These are phyloP conservation scores for Lordiphosa andalusiaca DNA, from an alignment of 2,888 invertebrate genomes.

Conservation along the genomic window DNA sequence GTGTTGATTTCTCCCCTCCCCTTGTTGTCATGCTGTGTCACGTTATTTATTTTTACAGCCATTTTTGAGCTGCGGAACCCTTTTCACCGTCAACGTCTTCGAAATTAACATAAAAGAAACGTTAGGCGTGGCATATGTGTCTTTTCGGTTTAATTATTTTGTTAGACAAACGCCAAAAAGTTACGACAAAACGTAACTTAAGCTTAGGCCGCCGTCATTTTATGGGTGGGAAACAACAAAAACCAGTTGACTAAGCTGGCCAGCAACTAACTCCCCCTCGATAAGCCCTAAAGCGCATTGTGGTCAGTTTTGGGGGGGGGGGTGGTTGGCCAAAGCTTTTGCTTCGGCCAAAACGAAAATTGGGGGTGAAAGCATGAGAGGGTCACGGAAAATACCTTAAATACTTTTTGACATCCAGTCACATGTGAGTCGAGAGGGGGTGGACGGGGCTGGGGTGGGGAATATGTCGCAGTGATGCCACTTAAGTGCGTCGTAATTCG, in stretches of 20 bases:
- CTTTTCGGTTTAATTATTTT: slow-evolving; percentile 50
- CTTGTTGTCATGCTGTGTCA: slow-evolving; percentile 67
- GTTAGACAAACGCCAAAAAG: slow-evolving; percentile 33
- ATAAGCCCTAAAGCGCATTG: slow-evolving; percentile 63
- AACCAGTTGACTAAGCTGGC: slow-evolving; percentile 42
- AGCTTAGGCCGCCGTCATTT: slow-evolving; percentile 28
- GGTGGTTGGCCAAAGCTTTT: slow-evolving; percentile 11
- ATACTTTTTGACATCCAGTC: slow-evolving; percentile 40
- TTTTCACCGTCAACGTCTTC: slow-evolving; percentile 37
- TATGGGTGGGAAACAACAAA: slow-evolving; percentile 32
- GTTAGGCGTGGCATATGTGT: slow-evolving; percentile 42
- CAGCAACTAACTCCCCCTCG: slow-evolving; percentile 18
- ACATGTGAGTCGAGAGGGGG: slow-evolving; percentile 13
- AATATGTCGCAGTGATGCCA: slow-evolving; percentile 15
- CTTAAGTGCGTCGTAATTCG: slow-evolving; percentile 17
- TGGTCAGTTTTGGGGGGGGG: slow-evolving; percentile 41
- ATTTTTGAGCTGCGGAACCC: slow-evolving; percentile 45
- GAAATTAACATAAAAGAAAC: slow-evolving; percentile 62
- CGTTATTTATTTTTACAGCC: slow-evolving; percentile 59
- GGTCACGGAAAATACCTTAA: slow-evolving; percentile 42
- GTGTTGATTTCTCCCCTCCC: slow-evolving; percentile 41
- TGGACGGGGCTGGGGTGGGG: too few relatives aligned
- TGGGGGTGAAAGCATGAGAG: not conserved
- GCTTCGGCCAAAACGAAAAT: slow-evolving; percentile 19
- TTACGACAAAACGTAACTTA: slow-evolving; percentile 14